Evolutionary conservation across 2,797 vertebrate genomes (phyloP), one percentile per base, ranked within the genome.

Genomic region (Percopsis omiscomaycus): DNA sequence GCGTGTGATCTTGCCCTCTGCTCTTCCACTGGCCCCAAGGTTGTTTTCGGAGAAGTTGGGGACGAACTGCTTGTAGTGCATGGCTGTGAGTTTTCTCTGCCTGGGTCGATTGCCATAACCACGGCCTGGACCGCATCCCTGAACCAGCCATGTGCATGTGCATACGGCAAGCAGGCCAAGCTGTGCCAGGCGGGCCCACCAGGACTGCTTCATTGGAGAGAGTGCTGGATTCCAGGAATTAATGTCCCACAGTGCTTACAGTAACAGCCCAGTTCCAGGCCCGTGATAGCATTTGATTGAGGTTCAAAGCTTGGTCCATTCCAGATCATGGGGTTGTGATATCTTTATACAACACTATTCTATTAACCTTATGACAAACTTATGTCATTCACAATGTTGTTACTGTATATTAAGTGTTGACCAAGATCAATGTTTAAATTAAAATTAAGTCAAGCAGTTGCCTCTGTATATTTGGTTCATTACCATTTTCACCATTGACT

Each of bases 1-100:
- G 79, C 96, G 92, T 47, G 92, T 84, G 80, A 98, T 94, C 89
- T 95, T 97, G 73, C 96, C 95, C 87, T 98, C 97, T 0, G 95
- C 93, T 64, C 93, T 94, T 42, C 97, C 97, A 59, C 97, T 98
- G 77, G 96, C 96, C 2, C 96, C 97, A 29, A 98, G 91, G 79
- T 95, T 98, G 90, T 96, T 94, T 81, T 98, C 97, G 0, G 96
- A 94, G 82, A 98, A 92, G 80, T 93, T 94, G 82, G 97, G 97
- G 81, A 95, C 95, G 77, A 92, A 96, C 74, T 98, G 95, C 86
- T 97, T 96, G 90, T 97, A 97, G 68, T 92, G 94, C 85, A 98
- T 92, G n/a, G 97, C 94, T 5, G 92, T 92, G 32, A 98, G 92
- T 70, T 93, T 95, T 84, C 93, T 93, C 79, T 91, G 87, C 76